phyloP scores from a whole-genome alignment of 2,888 invertebrate genomes.

The Ganaspis brasiliensis region DNA sequence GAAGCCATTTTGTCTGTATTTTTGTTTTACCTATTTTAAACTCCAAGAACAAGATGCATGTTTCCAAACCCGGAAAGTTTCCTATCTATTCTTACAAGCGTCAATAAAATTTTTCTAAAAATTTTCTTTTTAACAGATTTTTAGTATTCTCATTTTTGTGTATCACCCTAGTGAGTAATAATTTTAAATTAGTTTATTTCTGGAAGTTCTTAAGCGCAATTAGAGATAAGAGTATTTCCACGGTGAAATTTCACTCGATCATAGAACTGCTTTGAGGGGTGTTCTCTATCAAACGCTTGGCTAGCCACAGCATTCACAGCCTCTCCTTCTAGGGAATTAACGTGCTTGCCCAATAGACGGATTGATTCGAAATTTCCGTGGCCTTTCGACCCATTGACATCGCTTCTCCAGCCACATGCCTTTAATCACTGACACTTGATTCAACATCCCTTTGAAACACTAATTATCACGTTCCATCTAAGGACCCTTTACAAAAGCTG shows the following conservation, averaged over 20 bases:
- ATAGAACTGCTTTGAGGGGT: conserved; percentile 73
- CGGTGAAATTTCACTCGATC: conserved; percentile 70
- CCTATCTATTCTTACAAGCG: too few relatives aligned
- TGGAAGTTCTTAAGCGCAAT: conserved; percentile 64
- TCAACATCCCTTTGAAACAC: conserved; percentile 7
- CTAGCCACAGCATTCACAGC: conserved; percentile 69
- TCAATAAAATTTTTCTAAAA: too few relatives aligned
- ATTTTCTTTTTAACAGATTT: background rate
- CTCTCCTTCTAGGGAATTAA: conserved; percentile 54
- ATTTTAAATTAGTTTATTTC: too few relatives aligned
- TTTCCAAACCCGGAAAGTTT: too few relatives aligned
- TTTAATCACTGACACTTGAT: conserved; percentile 43
- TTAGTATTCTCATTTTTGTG: too few relatives aligned
- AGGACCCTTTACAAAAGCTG: background rate
- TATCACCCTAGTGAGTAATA: too few relatives aligned
- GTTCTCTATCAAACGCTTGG: conserved; percentile 76
- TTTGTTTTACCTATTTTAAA: too few relatives aligned
- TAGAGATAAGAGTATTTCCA: conserved; percentile 61
- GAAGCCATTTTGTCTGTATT: too few relatives aligned
- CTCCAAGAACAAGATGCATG: too few relatives aligned
- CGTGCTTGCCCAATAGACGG: conserved; percentile 69
- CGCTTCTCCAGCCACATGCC: conserved; percentile 48
- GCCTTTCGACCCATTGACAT: conserved; percentile 70
- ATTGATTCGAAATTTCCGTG: conserved; percentile 76
- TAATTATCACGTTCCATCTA: conserved; percentile 8